Base-by-base conservation (phyloP, 2,113 vertebrate species). In the Odocoileus hemionus region DNA sequence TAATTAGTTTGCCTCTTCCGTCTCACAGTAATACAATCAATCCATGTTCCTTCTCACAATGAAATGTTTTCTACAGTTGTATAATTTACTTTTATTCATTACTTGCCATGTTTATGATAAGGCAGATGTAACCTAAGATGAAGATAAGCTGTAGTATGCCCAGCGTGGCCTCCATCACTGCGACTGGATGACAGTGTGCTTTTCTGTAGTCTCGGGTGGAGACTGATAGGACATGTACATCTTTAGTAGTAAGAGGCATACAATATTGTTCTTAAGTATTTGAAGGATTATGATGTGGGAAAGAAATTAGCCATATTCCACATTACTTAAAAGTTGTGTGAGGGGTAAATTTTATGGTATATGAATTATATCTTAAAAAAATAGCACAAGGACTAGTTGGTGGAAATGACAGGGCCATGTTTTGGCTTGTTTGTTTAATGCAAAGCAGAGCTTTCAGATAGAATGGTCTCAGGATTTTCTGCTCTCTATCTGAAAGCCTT, bases 341-440 rank as follows among this genome's bases (percentile, higher is more conserved):
- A 86, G 57, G n/a, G 52, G 21, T 91, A 55, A 45, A 52, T 95
- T 86, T 89, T 64, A 91, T 91, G 70, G 39, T 30, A 30, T 54
- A 43, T 78, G n/a, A 78, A 60, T 86, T 82, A 43, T 25, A 67
- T 57, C 26, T 94, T 67, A 39, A 47, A 88, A 57, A 60, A 95
- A 52, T n/a, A 58, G 76, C 58, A 8, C 39, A 93, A 45, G 26
- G 47, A 86, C 2, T 30, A 58, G 61, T 55, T 82, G 39, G 55
- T 79, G 12, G 86, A 84, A 96, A 64, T 80, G 83, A 43, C 33
- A 36, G 80, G 26, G 54, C 70, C 16, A 7, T 78, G 52, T 93
- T 94, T 89, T 95, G 93, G 43, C 50, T 91, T 85, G 50, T 52
- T 89, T 50, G 25, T 91, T 91, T 96, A 80, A 67, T 43, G 43